Conservation (phyloP, 2,797 vertebrate species). For the Paguma larvata region DNA sequence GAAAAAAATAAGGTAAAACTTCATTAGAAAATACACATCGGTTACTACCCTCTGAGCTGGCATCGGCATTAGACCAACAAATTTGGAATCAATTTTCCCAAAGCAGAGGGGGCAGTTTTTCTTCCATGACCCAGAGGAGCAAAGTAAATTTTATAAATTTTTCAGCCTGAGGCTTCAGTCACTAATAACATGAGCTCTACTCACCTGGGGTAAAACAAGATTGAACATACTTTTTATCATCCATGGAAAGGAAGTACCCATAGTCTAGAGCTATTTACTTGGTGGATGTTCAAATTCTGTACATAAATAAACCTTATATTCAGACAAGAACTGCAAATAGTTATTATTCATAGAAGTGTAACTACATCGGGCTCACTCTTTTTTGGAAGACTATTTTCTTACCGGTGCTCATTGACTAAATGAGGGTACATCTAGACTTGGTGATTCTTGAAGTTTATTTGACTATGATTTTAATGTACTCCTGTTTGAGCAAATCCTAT, state of each 20-base stretch:
- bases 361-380: background rate
- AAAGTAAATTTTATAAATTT: constrained; percentile 68
- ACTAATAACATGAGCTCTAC: constrained; percentile 37
- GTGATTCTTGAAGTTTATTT: background rate
- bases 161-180: constrained; percentile 45
- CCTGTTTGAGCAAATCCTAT: background rate
- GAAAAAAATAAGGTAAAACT: background rate
- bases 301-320: background rate
- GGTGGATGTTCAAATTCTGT: constrained; percentile 20
- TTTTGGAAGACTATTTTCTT: constrained; percentile 9
- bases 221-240: constrained; percentile 34
- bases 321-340: background rate
- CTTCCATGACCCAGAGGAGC: background rate
- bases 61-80: background rate
- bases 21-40: background rate
- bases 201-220: constrained; percentile 59
- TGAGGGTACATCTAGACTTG: background rate
- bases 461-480: constrained; percentile 7
- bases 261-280: background rate
- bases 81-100: constrained; percentile 50
- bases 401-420: background rate
- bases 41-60: background rate
- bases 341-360: background rate
- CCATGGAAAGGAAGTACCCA: background rate
- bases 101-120: constrained; percentile 35